Evolutionary conservation across 2,113 vertebrate species (phyloP).

Genomic region (Neodon shergylaensis): DNA sequence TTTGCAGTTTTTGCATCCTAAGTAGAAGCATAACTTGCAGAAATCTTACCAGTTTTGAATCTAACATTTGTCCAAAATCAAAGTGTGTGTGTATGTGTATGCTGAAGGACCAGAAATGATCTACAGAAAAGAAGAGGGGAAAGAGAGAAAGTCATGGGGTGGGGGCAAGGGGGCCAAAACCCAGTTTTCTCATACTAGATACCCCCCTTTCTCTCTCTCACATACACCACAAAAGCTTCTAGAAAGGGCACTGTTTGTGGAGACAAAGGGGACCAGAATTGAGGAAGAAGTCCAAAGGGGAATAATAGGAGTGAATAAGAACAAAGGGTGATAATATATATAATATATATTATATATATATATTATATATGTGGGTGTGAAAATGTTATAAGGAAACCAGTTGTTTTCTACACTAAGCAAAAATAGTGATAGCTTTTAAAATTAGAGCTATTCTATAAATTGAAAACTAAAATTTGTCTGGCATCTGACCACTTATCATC

Average conservation of each 20-base stretch:
- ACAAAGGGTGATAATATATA: neutral
- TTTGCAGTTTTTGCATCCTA: neutral
- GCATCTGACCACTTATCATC: neutral
- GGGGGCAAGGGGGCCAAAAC: neutral
- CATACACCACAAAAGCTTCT: neutral
- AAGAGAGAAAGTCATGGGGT: neutral
- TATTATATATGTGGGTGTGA: no score
- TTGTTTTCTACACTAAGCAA: neutral
- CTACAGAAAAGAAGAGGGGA: neutral
- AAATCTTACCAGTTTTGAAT: neutral
- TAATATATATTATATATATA: no score
- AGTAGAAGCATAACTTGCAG: slow-evolving; percentile 14
- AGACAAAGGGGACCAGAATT: neutral
- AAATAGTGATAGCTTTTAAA: neutral
- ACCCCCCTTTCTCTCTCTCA: neutral
- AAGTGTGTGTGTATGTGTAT: neutral
- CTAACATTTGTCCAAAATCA: neutral
- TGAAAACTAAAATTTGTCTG: neutral
- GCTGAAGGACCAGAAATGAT: neutral
- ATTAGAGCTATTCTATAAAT: neutral
- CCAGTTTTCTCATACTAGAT: neutral
- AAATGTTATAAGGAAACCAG: neutral
- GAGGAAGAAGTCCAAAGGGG: neutral
- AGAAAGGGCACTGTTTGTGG: neutral
- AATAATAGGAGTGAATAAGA: neutral